These are phyloP conservation scores for Argentina silus DNA, from an alignment of 2,797 vertebrate genomes.

Conservation along the genomic window DNA sequence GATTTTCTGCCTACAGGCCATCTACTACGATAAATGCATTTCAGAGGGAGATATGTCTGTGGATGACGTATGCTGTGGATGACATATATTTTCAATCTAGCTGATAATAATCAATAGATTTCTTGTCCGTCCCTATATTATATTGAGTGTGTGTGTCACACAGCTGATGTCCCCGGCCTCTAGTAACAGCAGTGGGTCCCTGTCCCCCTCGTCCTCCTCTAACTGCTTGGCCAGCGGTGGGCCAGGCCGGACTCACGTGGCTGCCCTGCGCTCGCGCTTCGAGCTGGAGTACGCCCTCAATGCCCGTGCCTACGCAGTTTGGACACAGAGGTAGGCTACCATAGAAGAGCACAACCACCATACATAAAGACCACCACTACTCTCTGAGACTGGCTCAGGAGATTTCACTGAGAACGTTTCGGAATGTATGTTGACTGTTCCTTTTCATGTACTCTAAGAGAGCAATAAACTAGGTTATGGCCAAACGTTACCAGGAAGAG, in stretches of 20 bases:
- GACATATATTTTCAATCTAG: too few species aligned
- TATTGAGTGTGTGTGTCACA: neutral
- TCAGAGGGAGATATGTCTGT: neutral
- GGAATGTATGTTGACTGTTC: neutral
- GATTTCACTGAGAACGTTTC: neutral
- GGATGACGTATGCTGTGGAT: too few species aligned
- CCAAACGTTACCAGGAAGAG: neutral
- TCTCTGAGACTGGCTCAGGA: neutral
- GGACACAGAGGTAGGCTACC: slow-evolving; percentile 79
- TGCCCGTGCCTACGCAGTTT: slow-evolving; percentile 79
- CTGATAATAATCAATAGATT: neutral
- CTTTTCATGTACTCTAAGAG: neutral
- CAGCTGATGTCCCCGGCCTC: slow-evolving; percentile 94
- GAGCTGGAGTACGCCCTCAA: slow-evolving; percentile 92
- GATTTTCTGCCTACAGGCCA: neutral
- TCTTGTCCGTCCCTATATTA: neutral
- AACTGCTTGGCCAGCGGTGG: slow-evolving; percentile 85
- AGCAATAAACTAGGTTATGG: neutral
- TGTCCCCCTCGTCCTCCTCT: slow-evolving; percentile 90
- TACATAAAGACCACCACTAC: neutral
- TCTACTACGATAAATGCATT: neutral
- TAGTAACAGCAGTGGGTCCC: slow-evolving; percentile 94
- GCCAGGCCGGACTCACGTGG: slow-evolving; percentile 89
- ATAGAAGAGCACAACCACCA: neutral
- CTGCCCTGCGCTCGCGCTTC: slow-evolving; percentile 87